Evolutionary conservation across 2,113 vertebrate species (phyloP), one percentile per base, ranked within the genome.

Genomic region (Ifrita kowaldi): DNA sequence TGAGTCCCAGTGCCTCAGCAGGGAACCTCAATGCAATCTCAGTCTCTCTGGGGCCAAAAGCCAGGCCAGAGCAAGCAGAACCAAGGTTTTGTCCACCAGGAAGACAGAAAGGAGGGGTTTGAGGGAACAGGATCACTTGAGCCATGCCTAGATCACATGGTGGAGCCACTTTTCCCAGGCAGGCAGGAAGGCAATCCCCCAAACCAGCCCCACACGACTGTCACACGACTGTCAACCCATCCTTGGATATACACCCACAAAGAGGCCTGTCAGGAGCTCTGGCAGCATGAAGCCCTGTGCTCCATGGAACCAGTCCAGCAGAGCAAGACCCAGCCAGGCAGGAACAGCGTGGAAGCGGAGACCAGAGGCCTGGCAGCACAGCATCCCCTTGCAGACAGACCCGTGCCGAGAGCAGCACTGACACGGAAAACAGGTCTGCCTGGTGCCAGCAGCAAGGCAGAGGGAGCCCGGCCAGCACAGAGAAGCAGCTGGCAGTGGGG

Each of bases 291-390:
- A 53, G 12, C 23, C 30, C 33, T 28, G 35, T 50, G 33, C 35
- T 57, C 59, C 8, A 4, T 11, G 33, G 16, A 87, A 33, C 16
- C 39, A 39, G 22, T 22, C 56, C 79, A 83, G 42, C 2, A n/a
- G 14, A 71, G 13, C 17, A 64, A 87, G 26, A 57, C 13, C 69
- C 60, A 70, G 80, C 7, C 27, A 9, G 37, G 20, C 74, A 90
- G n/a, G n/a, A 20, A 85, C 32, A 74, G 49, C 0, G 0, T 2
- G 1, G 35, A 44, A 71, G 42, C 0, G 0, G 24, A 56, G n/a
- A 47, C 18, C 35, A 73, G 42, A 90, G 33, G 62, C 62, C 87
- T 47, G 24, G 33, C 35, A 76, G 53, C 52, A 64, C 62, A 75
- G 52, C 9, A 4, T 46, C n/a, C 22, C 18, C 62, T 82, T 76